phyloP scores from a whole-genome alignment of 2,888 invertebrate genomes.

The Ommatoiulus sabulosus region DNA sequence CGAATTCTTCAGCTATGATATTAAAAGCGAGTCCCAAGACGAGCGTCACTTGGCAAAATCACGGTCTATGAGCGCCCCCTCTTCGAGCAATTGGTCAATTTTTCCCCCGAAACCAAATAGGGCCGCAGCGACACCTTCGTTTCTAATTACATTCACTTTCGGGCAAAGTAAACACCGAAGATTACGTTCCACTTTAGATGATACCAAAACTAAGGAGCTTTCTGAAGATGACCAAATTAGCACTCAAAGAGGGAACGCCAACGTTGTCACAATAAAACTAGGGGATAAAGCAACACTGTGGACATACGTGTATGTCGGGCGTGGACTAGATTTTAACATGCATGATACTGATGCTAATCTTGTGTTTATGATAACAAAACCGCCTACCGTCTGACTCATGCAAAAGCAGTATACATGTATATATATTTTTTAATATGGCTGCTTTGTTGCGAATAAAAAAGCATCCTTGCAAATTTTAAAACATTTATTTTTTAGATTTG shows the following conservation, averaged over 20 bases:
- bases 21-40: constrained; percentile 30
- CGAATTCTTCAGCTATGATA: constrained; percentile 26
- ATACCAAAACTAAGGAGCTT: not conserved
- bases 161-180: not conserved
- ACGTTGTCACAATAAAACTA: not conserved
- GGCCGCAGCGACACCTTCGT: constrained; percentile 18
- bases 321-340: no score
- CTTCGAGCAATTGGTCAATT: not conserved
- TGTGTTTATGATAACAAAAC: no score
- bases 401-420: no score
- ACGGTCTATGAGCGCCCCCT: not conserved
- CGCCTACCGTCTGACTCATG: no score
- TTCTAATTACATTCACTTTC: not conserved
- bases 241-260: not conserved
- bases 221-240: not conserved
- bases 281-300: not conserved
- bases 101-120: not conserved
- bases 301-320: no score
- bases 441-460: no score
- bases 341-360: no score
- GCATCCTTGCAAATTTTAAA: no score
- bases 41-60: not conserved
- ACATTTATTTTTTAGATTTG: no score
- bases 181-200: not conserved
- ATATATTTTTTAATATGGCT: no score